phyloP scores from a whole-genome alignment of 1,140 invertebrate genomes.

The Sinonovacula constricta region DNA sequence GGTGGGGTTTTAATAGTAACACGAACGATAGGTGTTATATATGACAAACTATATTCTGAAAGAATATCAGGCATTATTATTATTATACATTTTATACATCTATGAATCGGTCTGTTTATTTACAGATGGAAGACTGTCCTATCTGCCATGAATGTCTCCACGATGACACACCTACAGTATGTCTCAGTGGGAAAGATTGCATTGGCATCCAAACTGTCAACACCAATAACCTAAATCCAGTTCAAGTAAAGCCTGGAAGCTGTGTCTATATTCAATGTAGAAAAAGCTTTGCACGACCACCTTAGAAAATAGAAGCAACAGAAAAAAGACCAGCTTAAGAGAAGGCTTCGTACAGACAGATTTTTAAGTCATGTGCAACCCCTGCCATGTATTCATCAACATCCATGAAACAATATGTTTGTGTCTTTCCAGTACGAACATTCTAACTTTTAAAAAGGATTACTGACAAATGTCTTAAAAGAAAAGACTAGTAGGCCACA shows the following conservation, averaged over 20 bases:
- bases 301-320: not conserved
- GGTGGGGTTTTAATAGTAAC: too few relatives aligned
- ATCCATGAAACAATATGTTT: slow-evolving; percentile 17
- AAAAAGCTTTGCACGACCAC: too few relatives aligned
- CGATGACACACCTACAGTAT: not conserved
- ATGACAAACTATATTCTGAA: too few relatives aligned
- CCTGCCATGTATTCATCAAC: slow-evolving; percentile 1
- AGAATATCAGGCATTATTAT: too few relatives aligned
- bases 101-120: too few relatives aligned
- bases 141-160: not conserved
- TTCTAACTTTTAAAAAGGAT: slow-evolving; percentile 46
- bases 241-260: not conserved
- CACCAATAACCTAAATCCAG: not conserved
- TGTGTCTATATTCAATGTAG: not conserved
- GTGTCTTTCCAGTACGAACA: slow-evolving; percentile 37
- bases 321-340: not conserved
- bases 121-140: too few relatives aligned
- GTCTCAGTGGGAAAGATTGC: not conserved
- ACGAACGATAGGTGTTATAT: too few relatives aligned
- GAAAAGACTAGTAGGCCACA: slow-evolving; percentile 36
- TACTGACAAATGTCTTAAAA: slow-evolving; percentile 2
- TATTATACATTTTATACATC: too few relatives aligned
- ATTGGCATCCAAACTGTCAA: not conserved
- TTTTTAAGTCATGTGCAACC: slow-evolving; percentile 29
- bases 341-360: not conserved